Base-by-base conservation (phyloP, 2,888 invertebrate species). In the Scaptomyza flava region DNA sequence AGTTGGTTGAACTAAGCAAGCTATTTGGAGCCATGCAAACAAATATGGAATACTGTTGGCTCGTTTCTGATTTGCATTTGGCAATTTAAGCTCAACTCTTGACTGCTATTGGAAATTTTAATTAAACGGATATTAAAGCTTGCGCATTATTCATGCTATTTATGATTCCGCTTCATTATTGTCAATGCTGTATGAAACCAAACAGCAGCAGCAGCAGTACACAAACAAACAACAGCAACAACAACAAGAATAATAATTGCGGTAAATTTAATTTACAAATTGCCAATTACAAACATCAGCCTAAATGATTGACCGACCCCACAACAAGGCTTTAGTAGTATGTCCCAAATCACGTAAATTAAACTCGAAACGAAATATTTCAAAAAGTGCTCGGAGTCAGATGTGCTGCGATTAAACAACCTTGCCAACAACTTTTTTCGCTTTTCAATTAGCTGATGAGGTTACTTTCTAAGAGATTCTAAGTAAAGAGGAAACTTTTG, bases 201-300 rank as follows among this genome's bases (percentile, higher is more conserved):
- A 52, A 41, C 46, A 41, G 2, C 45, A 30, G 9, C 45, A 50
- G 27, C 43, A 57, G 11, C 12, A 34, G 14, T 11, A 36, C 11
- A 36, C 12, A 36, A 33, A 9, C 48, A 47, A 62, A 34, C 12
- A 47, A 23, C 52, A 36, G 3, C 23, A 23, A 23, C 23, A 23
- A 23, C 3, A 23, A 4, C 23, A 43, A 2, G 9, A n/a, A 14
- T 38, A 47, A 78, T 69, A 65, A 75, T 65, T 79, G 71, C 61
- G 76, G 61, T 71, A 59, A 71, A 79, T 70, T 60, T 41, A 79
- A 76, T 76, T 79, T 62, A 59, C 76, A 76, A 79, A 76, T 76
- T 71, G 79, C 34, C 58, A 62, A 70, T 74, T 62, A 52, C 64
- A 74, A 65, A 41, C 68, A 54, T 54, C 64, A 52, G 34, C 20